phyloP scores from a whole-genome alignment of 2,797 vertebrate species.

The Danio tinwini region DNA sequence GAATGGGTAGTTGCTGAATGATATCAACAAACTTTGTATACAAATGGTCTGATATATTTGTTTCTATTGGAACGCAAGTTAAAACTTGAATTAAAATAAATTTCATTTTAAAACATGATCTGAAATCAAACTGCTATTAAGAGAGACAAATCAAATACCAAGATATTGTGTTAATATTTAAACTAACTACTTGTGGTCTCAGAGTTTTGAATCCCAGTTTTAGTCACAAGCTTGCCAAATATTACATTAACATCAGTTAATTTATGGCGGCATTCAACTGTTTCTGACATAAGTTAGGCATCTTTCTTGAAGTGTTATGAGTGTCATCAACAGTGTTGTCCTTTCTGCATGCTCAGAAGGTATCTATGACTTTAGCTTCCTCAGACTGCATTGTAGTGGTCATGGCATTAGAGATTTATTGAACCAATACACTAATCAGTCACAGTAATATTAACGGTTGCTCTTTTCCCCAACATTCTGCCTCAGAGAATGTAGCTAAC shows the following conservation, averaged over 20 bases:
- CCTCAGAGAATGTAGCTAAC: constrained; percentile 99
- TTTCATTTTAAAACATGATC: too few relatives aligned
- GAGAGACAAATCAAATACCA: background rate
- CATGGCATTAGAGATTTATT: constrained; percentile 31
- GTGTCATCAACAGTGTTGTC: constrained; percentile 57
- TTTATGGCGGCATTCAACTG: background rate
- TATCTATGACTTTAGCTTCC: constrained; percentile 33
- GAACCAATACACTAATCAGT: background rate
- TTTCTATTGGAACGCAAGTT: background rate
- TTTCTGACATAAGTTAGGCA: constrained; percentile 13
- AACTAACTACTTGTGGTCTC: background rate
- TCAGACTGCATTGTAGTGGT: constrained; percentile 31
- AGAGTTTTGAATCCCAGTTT: background rate
- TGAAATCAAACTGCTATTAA: too few relatives aligned
- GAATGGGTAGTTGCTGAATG: background rate
- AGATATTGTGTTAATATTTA: background rate
- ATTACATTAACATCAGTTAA: background rate
- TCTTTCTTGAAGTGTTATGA: constrained; percentile 48
- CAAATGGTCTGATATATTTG: background rate
- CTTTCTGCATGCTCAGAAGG: constrained; percentile 59
- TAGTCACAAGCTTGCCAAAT: background rate
- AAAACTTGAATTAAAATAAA: background rate
- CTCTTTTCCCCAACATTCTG: constrained; percentile 83
- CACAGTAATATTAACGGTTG: constrained; percentile 56
- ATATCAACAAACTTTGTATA: background rate